Evolutionary conservation across 2,113 vertebrate species (phyloP), one percentile per base, ranked within the genome.

Genomic region (Camelus dromedarius): DNA sequence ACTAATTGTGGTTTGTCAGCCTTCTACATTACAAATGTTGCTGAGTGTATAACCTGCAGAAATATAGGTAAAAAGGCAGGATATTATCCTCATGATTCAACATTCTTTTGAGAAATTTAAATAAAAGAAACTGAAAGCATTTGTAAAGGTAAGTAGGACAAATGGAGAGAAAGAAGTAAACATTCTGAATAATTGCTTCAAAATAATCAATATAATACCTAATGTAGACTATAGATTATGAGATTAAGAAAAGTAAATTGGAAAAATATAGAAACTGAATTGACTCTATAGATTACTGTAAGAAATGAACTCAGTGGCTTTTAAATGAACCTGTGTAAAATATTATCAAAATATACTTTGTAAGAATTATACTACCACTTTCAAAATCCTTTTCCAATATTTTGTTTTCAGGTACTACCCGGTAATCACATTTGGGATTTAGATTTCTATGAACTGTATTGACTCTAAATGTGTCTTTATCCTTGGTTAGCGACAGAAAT

Each of bases 191-290:
- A 91, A 89, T 10, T 93, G 42, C 28, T 91, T 94, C 62, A 84
- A 70, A 95, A 96, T 95, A 85, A 76, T 96, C 66, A 96, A 93
- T 67, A 52, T 50, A 89, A 87, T 84, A 82, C 3, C 26, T 76
- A 89, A 42, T n/a, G 6, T 58, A 87, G 12, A 60, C 8, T 67
- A 69, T 28, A 73, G 32, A 85, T 48, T 28, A 77, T 48, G 28
- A 62, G 50, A 94, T 46, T 56, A 83, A 95, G 56, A 67, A 38
- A 96, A 84, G 4, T 26, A 96, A 91, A 79, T 32, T 92, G 38
- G 58, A 60, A 83, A 95, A 93, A 83, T 38, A 91, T 1, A 79
- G 28, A 85, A 89, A 72, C 42, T 69, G 38, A 85, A 89, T 19
- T 95, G 64, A 88, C 52, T 75, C 76, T 75, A 85, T 72, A 82